Percentiles rank a stretch among this genome's conserved stretches.
These are phyloP conservation scores for Drosophila dives DNA, from an alignment of 2,888 invertebrate species.

Conservation along the genomic window DNA sequence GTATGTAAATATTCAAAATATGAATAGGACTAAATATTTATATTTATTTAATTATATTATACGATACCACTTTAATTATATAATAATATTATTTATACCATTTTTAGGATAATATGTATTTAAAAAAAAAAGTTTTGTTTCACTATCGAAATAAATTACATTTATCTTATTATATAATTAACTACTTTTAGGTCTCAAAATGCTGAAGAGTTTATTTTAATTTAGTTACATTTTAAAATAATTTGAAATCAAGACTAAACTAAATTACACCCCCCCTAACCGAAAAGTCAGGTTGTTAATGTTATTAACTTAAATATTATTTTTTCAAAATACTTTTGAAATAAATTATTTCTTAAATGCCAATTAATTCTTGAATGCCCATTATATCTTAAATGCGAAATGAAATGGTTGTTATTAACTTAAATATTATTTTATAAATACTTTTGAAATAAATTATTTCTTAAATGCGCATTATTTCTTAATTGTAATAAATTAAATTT, in stretches of 20 bases:
- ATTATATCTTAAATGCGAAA: too few species aligned
- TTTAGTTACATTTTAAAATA: not conserved
- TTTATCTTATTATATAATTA: accelerated
- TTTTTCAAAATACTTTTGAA: too few species aligned
- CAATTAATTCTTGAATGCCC: too few species aligned
- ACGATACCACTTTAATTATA: not conserved
- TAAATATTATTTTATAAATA: too few species aligned
- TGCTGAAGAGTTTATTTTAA: not conserved
- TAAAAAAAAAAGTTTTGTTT: not conserved
- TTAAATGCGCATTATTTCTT: not conserved
- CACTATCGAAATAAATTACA: not conserved
- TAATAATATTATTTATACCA: too few species aligned
- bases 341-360: not conserved
- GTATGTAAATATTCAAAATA: not conserved
- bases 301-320: too few species aligned
- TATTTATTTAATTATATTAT: not conserved
- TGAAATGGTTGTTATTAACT: too few species aligned
- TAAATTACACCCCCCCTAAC: not conserved
- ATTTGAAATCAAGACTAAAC: not conserved
- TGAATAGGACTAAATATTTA: not conserved
- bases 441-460: not conserved
- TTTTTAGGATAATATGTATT: too few species aligned
- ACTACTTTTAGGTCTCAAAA: not conserved
- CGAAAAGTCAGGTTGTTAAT: not conserved
- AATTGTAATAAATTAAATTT: not conserved